These are phyloP conservation scores for Mohoua ochrocephala DNA, from an alignment of 2,113 vertebrate genomes.

Conservation along the genomic window DNA sequence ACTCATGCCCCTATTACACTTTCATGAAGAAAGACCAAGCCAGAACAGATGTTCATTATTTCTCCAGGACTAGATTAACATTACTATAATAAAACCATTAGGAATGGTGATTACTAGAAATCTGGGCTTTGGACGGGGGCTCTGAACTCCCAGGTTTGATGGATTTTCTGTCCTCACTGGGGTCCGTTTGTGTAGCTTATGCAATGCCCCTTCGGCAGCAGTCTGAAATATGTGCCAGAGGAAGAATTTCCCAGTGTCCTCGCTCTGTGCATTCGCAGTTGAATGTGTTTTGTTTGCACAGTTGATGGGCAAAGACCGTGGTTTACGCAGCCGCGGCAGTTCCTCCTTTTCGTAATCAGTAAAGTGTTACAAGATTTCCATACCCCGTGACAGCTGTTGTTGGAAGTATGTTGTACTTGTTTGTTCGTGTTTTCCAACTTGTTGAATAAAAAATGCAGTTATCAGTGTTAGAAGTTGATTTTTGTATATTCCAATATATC, in stretches of 20 bases:
- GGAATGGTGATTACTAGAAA: neutral
- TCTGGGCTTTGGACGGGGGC: neutral
- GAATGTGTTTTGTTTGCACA: neutral
- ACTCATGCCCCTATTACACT: neutral
- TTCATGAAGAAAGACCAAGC: neutral
- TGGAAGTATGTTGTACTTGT: neutral
- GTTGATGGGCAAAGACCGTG: neutral
- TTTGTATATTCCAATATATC: neutral
- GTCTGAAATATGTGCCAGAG: neutral
- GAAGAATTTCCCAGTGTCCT: neutral
- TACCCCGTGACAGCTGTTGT: neutral
- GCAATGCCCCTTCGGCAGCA: neutral
- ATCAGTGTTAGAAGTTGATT: neutral
- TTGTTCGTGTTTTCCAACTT: neutral
- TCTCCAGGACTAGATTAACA: neutral
- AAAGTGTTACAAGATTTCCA: neutral
- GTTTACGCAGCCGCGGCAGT: neutral
- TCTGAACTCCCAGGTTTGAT: neutral
- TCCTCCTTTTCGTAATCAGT: neutral
- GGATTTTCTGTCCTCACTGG: neutral
- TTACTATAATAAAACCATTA: neutral
- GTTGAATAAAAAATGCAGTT: neutral
- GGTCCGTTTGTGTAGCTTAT: neutral
- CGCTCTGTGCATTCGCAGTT: neutral
- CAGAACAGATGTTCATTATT: conserved; percentile 17